Conservation (phyloP, 2,797 vertebrate genomes). For the Tauraco hartlaubi region DNA sequence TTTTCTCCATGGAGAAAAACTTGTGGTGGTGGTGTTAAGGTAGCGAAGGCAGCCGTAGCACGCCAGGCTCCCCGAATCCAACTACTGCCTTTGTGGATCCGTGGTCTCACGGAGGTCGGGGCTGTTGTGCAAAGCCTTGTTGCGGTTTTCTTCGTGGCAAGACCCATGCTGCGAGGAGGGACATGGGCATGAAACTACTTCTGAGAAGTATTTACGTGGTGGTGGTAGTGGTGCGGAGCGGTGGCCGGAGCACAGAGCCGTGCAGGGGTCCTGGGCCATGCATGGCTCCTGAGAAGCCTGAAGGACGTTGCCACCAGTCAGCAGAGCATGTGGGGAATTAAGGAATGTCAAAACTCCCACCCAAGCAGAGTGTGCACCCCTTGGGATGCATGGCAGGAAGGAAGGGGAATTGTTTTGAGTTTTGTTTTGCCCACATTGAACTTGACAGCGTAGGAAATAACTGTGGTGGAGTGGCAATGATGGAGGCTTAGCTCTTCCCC, state of each 20-base stretch:
- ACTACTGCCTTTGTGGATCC: neutral
- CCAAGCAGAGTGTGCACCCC: neutral
- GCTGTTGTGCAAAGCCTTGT: neutral
- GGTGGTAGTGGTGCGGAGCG: accelerated
- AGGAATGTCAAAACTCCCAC: neutral
- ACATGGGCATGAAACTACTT: neutral
- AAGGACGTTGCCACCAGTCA: accelerated
- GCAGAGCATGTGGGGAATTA: neutral
- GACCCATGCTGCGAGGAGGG: accelerated
- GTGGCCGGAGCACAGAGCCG: neutral
- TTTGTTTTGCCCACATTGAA: neutral
- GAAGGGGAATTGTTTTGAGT: neutral
- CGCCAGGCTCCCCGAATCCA: neutral
- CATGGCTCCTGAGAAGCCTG: accelerated
- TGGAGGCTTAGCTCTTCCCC: neutral
- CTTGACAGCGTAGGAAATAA: neutral
- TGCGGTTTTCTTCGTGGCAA: neutral
- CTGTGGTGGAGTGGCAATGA: neutral
- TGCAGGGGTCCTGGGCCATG: accelerated
- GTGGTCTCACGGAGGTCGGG: neutral
- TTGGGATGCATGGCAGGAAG: accelerated
- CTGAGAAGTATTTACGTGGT: neutral
- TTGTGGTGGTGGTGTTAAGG: neutral
- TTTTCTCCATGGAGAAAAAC: neutral
- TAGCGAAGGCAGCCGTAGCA: neutral